Evolutionary conservation across 1,140 invertebrate species (phyloP), one percentile per base, ranked within the genome.

Genomic region (Macrostomum lignano): DNA sequence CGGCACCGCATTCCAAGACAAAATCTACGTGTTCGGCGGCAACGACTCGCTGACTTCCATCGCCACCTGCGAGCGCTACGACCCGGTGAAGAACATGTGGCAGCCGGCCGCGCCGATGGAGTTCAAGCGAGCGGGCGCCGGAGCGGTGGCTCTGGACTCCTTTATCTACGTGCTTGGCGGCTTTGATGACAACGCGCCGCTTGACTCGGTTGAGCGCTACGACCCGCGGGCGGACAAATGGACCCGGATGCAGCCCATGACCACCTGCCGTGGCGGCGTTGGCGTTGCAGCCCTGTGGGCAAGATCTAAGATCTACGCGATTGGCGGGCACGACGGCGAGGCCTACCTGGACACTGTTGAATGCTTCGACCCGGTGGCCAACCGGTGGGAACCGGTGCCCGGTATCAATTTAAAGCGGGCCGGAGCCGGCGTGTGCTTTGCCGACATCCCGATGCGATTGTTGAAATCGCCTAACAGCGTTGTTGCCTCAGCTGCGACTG

Each of bases 21-120:
- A 44, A 21, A 33, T 57, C 24, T 57, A 57, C 47, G 54, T 52
- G 21, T 38, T 75, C 26, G 74, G 74, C 11, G 78, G 79, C 14
- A 88, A 88, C 60, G 81, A 88, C 61, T 79, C 79, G 21, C 72
- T 74, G 3, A 72, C 73, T n/a, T 55, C 52, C 19, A 37, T 55
- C 25, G 45, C 53, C 34, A 68, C 67, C 0, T 72, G 67, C n/a
- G 73, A 76, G 47, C 60, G 64, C 31, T 75, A 73, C 46, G 65
- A 74, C 49, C 67, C 68, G 0, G 58, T 60, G n/a, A n/a, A n/a
- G n/a, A n/a, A n/a, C n/a, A n/a, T n/a, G n/a, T n/a, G n/a, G n/a
- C n/a, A n/a, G n/a, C 17, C 54, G n/a, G n/a, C n/a, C n/a, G n/a
- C n/a, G n/a, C n/a, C n/a, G n/a, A n/a, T n/a, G n/a, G n/a, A n/a